Evolutionary conservation across 1,140 invertebrate genomes (phyloP), one percentile per base, ranked within the genome.

Genomic region (Tetranychus cinnabarinus): DNA sequence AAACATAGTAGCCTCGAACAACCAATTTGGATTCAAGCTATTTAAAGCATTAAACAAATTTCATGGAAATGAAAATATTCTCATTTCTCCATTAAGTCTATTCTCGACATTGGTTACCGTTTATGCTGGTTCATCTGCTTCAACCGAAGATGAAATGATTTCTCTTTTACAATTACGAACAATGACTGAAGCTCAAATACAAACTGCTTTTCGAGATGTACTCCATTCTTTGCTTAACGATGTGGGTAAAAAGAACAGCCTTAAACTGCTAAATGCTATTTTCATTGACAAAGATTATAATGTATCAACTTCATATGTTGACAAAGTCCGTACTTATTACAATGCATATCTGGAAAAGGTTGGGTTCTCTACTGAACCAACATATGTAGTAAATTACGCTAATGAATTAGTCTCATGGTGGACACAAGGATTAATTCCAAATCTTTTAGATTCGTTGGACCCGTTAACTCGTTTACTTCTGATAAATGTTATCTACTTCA

Each of bases 401-500:
- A 70, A 71, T 50, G 60, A 74, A 3, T 64, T 67, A 1, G 79
- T 86, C 10, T 85, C 85, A 67, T 67, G 66, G 15, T 86, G 83
- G 82, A 87, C 84, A 0, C 69, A 73, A 55, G 75, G 76, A 3
- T 82, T 80, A 69, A 85, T 86, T 36, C 65, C 70, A 1, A 70
- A 74, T 36, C 76, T 86, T 15, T 63, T 86, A 1, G 67, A 69
- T 15, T 67, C 72, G 1, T 77, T 77, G 2, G 64, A 71, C 4
- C 64, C 73, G 0, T 59, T 65, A 0, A 86, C 82, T 0, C 76
- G 72, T 33, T 69, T 84, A 13, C 76, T 85, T 23, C 68, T 86
- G n/a, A 82, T 83, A 8, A 85, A 82, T 65, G 82, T 83, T 0
- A 69, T 86, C 5, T 86, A 86, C 63, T 88, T 88, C 60, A 83